Evolutionary conservation across 1,140 invertebrate genomes (phyloP), one percentile per base, ranked within the genome.

Genomic region (Drosophila fuyamai): DNA sequence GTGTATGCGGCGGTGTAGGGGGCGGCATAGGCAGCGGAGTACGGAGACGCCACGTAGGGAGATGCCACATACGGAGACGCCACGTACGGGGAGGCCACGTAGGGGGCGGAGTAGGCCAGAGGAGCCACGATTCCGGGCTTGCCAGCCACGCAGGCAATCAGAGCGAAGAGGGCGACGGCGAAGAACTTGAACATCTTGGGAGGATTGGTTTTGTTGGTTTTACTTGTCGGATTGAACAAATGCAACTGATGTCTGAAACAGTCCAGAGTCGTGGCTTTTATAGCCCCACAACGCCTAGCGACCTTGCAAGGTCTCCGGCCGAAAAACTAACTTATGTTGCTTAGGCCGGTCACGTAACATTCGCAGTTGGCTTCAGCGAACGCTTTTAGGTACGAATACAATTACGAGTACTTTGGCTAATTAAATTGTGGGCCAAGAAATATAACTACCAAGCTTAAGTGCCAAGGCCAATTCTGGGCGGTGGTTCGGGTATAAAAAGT

Each of bases 51-150:
- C 14, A 77, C 75, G 8, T 91, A 88, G 23, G 83, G 76, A 4
- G 89, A 71, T 1, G 89, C 76, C 44, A 77, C 80, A 14, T 89
- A 91, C 1, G 89, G 83, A 2, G 85, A 60, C 8, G 78, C 79
- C 32, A 77, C 70, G n/a, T 79, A 85, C 13, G 86, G 84, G 3
- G 83, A 76, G 32, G 73, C 82, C 29, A 77, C 65, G 35, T 83
- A 78, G 12, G 70, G 79, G 2, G 81, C 38, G 4, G 76, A 72
- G 70, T 92, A 92, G 53, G 91, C 91, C 62, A 92, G 44, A 38
- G 91, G 91, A 50, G 91, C 79, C 54, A 91, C 90, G 27, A 92
- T 53, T 29, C 91, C 89, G 13, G 91, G 91, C 67, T 92, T 92
- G 62, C 84, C 84, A 14, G 84, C 74, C 8, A 67, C 80, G 46